Evolutionary conservation across 1,140 invertebrate genomes (phyloP).

Genomic region (Cydia pomonella): DNA sequence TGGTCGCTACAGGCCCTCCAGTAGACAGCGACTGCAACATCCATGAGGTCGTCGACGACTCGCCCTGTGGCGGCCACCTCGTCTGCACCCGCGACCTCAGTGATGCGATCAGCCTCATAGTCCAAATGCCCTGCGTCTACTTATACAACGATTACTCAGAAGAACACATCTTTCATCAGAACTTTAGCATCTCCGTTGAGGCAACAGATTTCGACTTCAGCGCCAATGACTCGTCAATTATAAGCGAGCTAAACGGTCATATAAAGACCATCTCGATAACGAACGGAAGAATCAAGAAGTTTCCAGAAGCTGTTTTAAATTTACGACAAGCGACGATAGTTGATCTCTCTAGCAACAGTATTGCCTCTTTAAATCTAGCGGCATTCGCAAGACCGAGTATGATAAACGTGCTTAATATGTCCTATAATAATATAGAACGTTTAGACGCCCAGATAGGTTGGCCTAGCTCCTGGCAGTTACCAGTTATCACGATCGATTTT

Average conservation of each 20-base stretch:
- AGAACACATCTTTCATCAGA: background rate
- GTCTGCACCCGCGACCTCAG: background rate
- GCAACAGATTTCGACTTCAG: background rate
- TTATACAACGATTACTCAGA: background rate
- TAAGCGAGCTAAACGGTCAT: background rate
- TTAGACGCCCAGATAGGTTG: background rate
- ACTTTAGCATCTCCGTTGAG: background rate
- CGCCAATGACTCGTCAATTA: background rate
- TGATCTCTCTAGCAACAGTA: background rate
- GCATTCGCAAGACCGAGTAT: background rate
- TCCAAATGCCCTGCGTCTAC: background rate
- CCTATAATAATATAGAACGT: constrained; percentile 13
- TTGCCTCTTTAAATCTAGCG: constrained; percentile 1
- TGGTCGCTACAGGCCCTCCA: background rate
- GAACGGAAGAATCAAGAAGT: background rate
- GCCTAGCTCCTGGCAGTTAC: background rate
- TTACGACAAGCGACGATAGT: background rate
- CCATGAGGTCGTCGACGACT: background rate
- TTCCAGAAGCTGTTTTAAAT: background rate
- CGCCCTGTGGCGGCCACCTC: background rate
- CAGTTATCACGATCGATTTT: background rate
- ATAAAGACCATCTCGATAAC: background rate
- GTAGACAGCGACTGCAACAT: background rate
- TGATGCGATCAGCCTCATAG: background rate
- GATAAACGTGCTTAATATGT: constrained; percentile 9